Evolutionary conservation across 2,888 invertebrate genomes (phyloP).

Genomic region (Galeruca laticollis): DNA sequence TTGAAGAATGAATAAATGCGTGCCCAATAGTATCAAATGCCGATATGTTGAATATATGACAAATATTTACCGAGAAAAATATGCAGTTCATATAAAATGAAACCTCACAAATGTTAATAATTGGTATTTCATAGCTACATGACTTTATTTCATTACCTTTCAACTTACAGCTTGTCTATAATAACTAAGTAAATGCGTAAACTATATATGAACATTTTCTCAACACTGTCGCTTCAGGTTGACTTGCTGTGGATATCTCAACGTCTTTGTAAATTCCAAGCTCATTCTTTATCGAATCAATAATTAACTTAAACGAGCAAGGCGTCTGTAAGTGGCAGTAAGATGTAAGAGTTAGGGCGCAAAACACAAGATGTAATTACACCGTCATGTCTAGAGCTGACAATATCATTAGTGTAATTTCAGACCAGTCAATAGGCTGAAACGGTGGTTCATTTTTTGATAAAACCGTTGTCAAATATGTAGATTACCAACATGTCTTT

Average conservation of each 20-base stretch:
- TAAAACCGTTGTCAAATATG: no score
- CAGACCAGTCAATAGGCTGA: conserved; percentile 9
- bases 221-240: neutral
- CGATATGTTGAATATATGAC: no score
- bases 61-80: no score
- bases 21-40: no score
- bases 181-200: neutral
- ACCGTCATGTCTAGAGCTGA: conserved; percentile 26
- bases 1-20: no score
- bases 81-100: no score
- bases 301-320: conserved; percentile 28
- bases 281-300: conserved; percentile 28
- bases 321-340: conserved; percentile 6
- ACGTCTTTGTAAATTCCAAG: conserved; percentile 23
- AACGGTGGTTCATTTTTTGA: neutral
- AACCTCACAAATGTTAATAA: no score
- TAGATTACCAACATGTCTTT: no score
- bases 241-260: neutral
- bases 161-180: neutral
- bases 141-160: neutral
- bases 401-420: conserved; percentile 21
- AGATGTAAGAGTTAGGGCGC: conserved; percentile 19
- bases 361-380: conserved; percentile 31
- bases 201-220: neutral
- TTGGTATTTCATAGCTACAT: no score